Base-by-base conservation (phyloP, 1,140 invertebrate genomes). In the Megalopta genalis region DNA sequence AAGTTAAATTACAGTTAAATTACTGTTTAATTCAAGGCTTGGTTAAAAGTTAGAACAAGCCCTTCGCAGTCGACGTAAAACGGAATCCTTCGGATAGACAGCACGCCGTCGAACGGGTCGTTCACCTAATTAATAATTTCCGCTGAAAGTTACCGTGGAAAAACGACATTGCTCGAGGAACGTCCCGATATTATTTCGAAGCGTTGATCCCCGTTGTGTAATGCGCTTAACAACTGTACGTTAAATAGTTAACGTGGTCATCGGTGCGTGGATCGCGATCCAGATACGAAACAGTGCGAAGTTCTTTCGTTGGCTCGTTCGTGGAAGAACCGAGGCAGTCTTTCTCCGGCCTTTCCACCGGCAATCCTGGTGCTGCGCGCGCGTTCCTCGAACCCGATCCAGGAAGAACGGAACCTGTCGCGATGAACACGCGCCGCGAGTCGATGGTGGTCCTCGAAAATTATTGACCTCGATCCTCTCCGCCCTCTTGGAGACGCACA, bases 241-340 rank as follows among this genome's bases (percentile, higher is more conserved):
- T 79, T 88, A 90, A 90, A 88, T 88, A 84, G 89, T 90, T 91
- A 92, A 88, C 87, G 89, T 85, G 89, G 78, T 87, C 91, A 91
- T 88, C 92, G 90, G 88, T 90, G 91, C 92, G 90, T 93, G 89
- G 81, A 91, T 73, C 64, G 78, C 90, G 92, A 93, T 93, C 92
- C 91, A 93, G 91, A 93, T 93, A 92, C 90, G 91, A 93, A 93
- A 92, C 92, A 93, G 91, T 92, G 91, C 92, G 90, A 92, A 89
- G 88, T 92, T 89, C 88, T 91, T 82, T 80, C 82, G 73, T 77
- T 75, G 42, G 57, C 57, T 82, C 25, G 49, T 57, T 59, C 67
- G 59, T 32, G 63, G 66, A 74, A 71, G 62, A 27, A 25, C 59
- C 27, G 42, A n/a, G 46, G 10, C 79, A 86, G 84, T 86, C 65